Percentiles rank a stretch among this genome's conserved stretches.
phyloP scores from a whole-genome alignment of 2,797 vertebrate species.

The Eupleurogrammus muticus region DNA sequence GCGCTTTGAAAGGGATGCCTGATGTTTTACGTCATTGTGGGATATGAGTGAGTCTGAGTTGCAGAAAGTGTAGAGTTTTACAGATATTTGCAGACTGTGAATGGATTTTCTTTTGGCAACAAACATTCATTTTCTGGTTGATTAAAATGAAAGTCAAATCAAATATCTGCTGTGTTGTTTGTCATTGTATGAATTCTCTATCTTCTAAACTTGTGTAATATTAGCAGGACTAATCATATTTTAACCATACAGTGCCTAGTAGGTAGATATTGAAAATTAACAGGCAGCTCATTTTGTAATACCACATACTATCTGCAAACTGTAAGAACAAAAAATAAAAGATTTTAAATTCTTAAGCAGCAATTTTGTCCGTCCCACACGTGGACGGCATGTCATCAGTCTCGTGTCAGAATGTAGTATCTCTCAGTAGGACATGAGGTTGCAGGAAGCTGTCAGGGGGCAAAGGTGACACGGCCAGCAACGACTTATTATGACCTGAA shows the following conservation, averaged over 20 bases:
- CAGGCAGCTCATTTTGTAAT: conserved; percentile 29
- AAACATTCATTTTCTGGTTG: conserved; percentile 8
- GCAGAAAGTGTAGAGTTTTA: background rate
- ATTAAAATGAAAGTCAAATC: conserved; percentile 36
- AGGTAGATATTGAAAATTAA: background rate
- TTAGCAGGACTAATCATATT: conserved; percentile 13
- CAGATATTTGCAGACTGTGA: background rate
- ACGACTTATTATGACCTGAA: conserved; percentile 39
- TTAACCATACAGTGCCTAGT: conserved; percentile 16
- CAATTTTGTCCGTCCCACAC: background rate
- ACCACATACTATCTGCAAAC: conserved; percentile 4
- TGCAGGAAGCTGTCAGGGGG: conserved; percentile 50
- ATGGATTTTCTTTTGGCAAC: background rate
- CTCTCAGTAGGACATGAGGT: conserved; percentile 53
- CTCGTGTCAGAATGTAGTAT: conserved; percentile 14
- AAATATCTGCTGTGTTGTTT: background rate
- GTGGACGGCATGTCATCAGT: conserved; percentile 20
- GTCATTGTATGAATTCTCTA: background rate
- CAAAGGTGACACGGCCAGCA: conserved; percentile 37
- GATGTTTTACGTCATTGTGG: conserved; percentile 21
- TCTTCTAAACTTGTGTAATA: background rate
- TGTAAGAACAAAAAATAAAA: conserved; percentile 6
- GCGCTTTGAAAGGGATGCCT: conserved; percentile 53
- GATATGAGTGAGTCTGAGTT: background rate
- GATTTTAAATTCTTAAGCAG: background rate